A percentile compares a stretch with the other conserved stretches of the same genome.
Evolutionary conservation across 2,888 invertebrate genomes (phyloP).

Genomic region (Drosophila atripex): DNA sequence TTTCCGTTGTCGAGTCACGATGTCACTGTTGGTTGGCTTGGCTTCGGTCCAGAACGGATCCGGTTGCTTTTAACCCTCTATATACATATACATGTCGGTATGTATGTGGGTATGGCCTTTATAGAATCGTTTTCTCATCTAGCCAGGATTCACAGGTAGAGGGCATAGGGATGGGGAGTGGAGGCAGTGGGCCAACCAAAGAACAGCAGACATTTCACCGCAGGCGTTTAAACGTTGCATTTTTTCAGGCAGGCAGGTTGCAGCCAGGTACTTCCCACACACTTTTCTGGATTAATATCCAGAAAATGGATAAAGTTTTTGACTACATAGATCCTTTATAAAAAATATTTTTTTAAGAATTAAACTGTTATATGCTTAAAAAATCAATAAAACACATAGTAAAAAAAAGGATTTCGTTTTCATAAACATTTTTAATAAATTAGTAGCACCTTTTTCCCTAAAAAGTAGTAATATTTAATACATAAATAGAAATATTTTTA

Average conservation of each 20-base stretch:
- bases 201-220: conserved; percentile 68
- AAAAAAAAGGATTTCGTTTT: too few relatives aligned
- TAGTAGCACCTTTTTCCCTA: too few relatives aligned
- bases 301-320: not conserved
- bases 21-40: conserved; percentile 47
- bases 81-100: not conserved
- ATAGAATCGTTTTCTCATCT: conserved; percentile 50
- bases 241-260: conserved; percentile 50
- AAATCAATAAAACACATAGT: too few relatives aligned
- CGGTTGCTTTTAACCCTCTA: conserved; percentile 58
- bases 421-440: too few relatives aligned
- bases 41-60: conserved; percentile 51
- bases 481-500: not conserved
- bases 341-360: not conserved
- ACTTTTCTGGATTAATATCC: conserved; percentile 47
- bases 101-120: not conserved
- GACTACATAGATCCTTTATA: not conserved
- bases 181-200: conserved; percentile 59
- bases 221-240: conserved; percentile 68
- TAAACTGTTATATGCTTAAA: too few relatives aligned
- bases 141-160: conserved; percentile 8
- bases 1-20: conserved; percentile 71
- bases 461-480: too few relatives aligned
- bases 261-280: conserved; percentile 7
- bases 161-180: not conserved